These are phyloP conservation scores for Sander lucioperca DNA, from an alignment of 2,113 vertebrate species.

Conservation along the genomic window DNA sequence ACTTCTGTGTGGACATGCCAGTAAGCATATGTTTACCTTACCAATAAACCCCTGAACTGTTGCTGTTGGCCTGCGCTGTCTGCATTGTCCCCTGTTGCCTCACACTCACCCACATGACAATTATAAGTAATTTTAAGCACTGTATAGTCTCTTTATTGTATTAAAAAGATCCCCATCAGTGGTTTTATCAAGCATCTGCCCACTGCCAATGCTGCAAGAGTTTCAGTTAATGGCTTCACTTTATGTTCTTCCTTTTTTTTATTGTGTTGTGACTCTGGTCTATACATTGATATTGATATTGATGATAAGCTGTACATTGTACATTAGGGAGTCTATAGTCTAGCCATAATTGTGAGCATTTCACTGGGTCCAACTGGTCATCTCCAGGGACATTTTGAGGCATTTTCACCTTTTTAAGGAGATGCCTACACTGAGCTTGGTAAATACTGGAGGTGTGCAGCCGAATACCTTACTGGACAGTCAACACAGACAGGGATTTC, in stretches of 20 bases:
- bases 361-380: constrained; percentile 30
- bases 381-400: constrained; percentile 58
- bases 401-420: constrained; percentile 76
- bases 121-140: background rate
- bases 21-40: background rate
- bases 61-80: background rate
- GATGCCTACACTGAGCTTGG: constrained; percentile 65
- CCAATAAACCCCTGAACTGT: background rate
- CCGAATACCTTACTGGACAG: constrained; percentile 74
- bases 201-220: background rate
- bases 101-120: background rate
- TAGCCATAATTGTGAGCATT: constrained; percentile 12
- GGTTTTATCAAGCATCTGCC: background rate
- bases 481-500: constrained; percentile 54
- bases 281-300: background rate
- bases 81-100: background rate
- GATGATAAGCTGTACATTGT: background rate
- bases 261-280: background rate
- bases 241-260: background rate
- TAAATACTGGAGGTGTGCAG: constrained; percentile 80
- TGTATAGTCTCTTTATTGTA: background rate
- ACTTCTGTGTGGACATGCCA: background rate
- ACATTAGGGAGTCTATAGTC: constrained; percentile 12
- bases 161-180: background rate
- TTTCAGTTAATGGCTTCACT: background rate